These are phyloP conservation scores for Cossypha caffra DNA, from an alignment of 2,797 vertebrate genomes.

Conservation along the genomic window DNA sequence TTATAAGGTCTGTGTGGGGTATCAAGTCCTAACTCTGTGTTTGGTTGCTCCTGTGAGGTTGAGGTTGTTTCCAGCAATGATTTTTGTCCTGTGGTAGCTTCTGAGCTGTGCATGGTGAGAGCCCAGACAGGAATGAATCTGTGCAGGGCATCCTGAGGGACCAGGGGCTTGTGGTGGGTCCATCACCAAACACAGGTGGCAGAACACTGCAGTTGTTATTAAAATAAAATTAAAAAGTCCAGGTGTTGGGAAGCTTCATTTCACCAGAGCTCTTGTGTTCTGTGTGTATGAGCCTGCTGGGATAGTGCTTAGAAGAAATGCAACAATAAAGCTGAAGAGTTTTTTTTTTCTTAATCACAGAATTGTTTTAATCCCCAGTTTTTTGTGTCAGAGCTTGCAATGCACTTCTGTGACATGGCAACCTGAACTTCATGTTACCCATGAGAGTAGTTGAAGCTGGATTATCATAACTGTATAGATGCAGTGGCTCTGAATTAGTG, in stretches of 20 bases:
- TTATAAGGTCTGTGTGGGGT: not conserved
- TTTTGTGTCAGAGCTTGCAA: not conserved
- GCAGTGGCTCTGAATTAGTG: not conserved
- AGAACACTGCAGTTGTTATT: not conserved
- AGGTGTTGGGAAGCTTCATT: not conserved
- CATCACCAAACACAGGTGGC: not conserved
- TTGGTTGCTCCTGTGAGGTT: not conserved
- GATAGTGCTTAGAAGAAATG: not conserved
- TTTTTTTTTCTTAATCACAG: not conserved
- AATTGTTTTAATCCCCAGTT: not conserved
- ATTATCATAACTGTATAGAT: not conserved
- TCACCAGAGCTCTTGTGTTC: not conserved
- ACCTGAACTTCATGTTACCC: not conserved
- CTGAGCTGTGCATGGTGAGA: not conserved
- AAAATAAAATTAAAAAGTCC: fast-evolving
- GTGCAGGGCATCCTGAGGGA: not conserved
- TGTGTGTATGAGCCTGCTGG: not conserved
- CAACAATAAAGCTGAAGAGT: not conserved
- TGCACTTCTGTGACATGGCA: not conserved
- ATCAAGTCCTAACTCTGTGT: not conserved
- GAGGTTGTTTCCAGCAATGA: not conserved
- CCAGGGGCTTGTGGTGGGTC: not conserved
- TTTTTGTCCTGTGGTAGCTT: not conserved
- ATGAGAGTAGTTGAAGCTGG: not conserved
- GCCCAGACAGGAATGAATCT: not conserved